phyloP scores from a whole-genome alignment of 2,888 invertebrate species.

The Tachina lurida region DNA sequence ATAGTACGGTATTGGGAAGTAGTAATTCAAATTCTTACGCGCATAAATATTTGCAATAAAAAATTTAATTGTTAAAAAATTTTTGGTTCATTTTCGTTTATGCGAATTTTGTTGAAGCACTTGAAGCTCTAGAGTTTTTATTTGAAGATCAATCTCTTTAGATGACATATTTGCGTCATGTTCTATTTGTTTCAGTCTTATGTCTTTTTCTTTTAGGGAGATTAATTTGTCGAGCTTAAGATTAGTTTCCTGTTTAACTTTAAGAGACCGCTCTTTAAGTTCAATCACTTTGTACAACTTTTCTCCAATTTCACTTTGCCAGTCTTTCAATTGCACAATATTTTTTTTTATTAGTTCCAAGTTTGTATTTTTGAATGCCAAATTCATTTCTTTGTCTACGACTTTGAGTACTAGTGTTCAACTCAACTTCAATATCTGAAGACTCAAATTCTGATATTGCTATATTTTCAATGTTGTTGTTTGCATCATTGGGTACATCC shows the following conservation, averaged over 20 bases:
- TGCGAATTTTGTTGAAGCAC: constrained; percentile 33
- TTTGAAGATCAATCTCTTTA: constrained; percentile 37
- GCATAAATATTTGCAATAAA: neutral
- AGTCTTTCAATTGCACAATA: constrained; percentile 34
- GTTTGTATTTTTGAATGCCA: constrained; percentile 12
- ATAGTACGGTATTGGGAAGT: no score
- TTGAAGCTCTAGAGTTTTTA: constrained; percentile 37
- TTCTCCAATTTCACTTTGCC: constrained; percentile 42
- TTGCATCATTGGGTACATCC: constrained; percentile 22
- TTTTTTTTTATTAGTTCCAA: constrained; percentile 29
- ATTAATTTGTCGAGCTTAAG: constrained; percentile 47
- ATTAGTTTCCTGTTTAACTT: constrained; percentile 49
- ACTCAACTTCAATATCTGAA: constrained; percentile 17
- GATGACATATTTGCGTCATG: constrained; percentile 39
- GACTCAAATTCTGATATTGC: constrained; percentile 24
- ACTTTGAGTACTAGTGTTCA: constrained; percentile 11
- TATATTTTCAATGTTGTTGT: constrained; percentile 7
- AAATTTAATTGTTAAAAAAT: neutral
- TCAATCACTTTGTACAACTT: constrained; percentile 38
- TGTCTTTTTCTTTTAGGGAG: constrained; percentile 38
- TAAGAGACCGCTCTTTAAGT: constrained; percentile 35
- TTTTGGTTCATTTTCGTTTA: neutral
- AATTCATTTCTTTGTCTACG: neutral
- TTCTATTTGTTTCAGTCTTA: constrained; percentile 27
- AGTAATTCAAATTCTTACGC: no score